phyloP scores from a whole-genome alignment of 2,888 invertebrate species.

The Stomorhina lunata region DNA sequence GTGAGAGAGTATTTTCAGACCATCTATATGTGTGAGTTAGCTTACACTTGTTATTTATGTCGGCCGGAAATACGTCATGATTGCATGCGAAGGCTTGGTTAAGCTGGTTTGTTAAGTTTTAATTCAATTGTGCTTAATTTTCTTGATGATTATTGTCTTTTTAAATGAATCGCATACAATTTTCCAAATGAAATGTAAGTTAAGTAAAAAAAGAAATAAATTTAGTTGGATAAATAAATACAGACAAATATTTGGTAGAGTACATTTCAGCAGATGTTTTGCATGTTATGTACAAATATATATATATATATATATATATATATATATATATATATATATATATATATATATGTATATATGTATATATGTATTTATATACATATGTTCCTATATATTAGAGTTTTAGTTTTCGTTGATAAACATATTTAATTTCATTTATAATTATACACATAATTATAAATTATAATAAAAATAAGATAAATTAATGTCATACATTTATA shows the following conservation, averaged over 20 bases:
- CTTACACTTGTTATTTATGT: conserved; percentile 41
- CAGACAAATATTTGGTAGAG: conserved; percentile 1
- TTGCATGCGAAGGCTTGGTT: conserved; percentile 59
- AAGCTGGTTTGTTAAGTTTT: conserved; percentile 57
- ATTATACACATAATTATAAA: no score
- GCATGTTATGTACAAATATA: no score
- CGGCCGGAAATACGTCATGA: conserved; percentile 59
- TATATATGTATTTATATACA: no score
- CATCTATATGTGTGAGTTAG: conserved; percentile 28
- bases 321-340: no score
- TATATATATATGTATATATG: no score
- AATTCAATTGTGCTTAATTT: conserved; percentile 57
- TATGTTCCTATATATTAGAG: no score
- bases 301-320: no score
- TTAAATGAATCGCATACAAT: conserved; percentile 54
- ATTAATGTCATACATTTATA: no score
- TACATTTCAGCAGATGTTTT: no score
- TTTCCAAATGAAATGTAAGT: conserved; percentile 51
- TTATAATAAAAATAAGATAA: no score
- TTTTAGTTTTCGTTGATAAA: no score
- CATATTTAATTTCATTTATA: no score
- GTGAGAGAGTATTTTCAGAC: neutral
- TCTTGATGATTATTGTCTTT: conserved; percentile 58
- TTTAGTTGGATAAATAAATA: neutral
- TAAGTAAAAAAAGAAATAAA: conserved; percentile 12